These are phyloP conservation scores for Seira ritae DNA, from an alignment of 2,888 invertebrate genomes.

Conservation along the genomic window DNA sequence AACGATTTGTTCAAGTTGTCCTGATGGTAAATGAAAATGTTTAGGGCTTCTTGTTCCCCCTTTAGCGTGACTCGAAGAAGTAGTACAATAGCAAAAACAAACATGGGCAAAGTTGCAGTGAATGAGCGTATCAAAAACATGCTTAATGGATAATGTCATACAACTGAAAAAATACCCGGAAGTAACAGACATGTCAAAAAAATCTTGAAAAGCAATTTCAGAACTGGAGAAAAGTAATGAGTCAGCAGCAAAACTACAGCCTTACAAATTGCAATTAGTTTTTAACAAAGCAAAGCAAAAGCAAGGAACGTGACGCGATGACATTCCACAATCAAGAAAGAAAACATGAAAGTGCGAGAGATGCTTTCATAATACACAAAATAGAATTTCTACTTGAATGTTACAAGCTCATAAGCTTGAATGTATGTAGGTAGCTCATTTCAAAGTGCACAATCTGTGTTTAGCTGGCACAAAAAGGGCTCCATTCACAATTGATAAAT, in stretches of 20 bases:
- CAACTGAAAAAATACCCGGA: not conserved
- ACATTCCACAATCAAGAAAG: slow-evolving; percentile 18
- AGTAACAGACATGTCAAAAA: not conserved
- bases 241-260: not conserved
- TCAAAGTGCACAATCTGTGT: not conserved
- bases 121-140: not conserved
- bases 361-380: slow-evolving; percentile 4
- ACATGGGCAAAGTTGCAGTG: not conserved
- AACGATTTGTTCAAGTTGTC: slow-evolving; percentile 41
- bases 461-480: slow-evolving; percentile 14
- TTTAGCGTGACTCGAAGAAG: slow-evolving; percentile 15
- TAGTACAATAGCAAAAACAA: slow-evolving; percentile 10
- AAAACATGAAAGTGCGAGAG: not conserved
- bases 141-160: not conserved
- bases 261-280: not conserved
- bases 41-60: slow-evolving; percentile 1
- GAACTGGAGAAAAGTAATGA: slow-evolving; percentile 6
- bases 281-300: not conserved
- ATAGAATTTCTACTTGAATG: too few relatives aligned
- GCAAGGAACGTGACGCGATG: not conserved
- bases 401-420: too few relatives aligned
- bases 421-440: too few relatives aligned
- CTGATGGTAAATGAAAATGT: slow-evolving; percentile 28
- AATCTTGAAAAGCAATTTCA: not conserved
- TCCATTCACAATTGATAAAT: slow-evolving; percentile 43